These are phyloP conservation scores for Cephalopholis sonnerati DNA, from an alignment of 2,113 vertebrate genomes.

Conservation along the genomic window DNA sequence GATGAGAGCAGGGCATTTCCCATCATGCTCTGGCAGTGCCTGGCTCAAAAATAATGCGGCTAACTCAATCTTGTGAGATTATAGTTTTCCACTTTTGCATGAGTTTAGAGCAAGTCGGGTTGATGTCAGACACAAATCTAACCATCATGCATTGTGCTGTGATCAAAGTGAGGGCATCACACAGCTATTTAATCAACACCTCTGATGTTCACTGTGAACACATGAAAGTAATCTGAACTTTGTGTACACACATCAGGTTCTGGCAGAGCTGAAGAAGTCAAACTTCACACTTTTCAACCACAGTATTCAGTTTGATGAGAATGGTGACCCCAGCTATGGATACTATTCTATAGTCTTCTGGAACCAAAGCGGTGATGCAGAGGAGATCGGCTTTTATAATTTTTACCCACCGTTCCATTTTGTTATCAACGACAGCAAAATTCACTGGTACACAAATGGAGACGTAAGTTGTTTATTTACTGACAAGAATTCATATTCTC, in stretches of 20 bases:
- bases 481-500: too few relatives aligned
- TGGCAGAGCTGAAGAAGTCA: slow-evolving; percentile 77
- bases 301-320: slow-evolving; percentile 82
- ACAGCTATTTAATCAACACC: background rate
- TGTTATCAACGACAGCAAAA: slow-evolving; percentile 74
- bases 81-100: too few relatives aligned
- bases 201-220: background rate
- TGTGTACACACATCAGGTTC: slow-evolving; percentile 58
- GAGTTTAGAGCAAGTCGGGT: too few relatives aligned
- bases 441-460: slow-evolving; percentile 82
- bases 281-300: slow-evolving; percentile 86
- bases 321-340: slow-evolving; percentile 79
- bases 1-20: too few relatives aligned
- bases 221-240: background rate
- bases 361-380: slow-evolving; percentile 76
- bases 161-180: too few relatives aligned
- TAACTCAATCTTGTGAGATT: too few relatives aligned
- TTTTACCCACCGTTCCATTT: slow-evolving; percentile 63
- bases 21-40: too few relatives aligned
- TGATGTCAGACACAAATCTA: too few relatives aligned
- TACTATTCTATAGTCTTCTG: slow-evolving; percentile 86
- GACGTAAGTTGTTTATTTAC: slow-evolving; percentile 50
- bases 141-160: too few relatives aligned
- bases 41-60: too few relatives aligned
- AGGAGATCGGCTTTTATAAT: slow-evolving; percentile 80